phyloP scores from a whole-genome alignment of 1,140 invertebrate species.

The Meloidogyne chitwoodi region DNA sequence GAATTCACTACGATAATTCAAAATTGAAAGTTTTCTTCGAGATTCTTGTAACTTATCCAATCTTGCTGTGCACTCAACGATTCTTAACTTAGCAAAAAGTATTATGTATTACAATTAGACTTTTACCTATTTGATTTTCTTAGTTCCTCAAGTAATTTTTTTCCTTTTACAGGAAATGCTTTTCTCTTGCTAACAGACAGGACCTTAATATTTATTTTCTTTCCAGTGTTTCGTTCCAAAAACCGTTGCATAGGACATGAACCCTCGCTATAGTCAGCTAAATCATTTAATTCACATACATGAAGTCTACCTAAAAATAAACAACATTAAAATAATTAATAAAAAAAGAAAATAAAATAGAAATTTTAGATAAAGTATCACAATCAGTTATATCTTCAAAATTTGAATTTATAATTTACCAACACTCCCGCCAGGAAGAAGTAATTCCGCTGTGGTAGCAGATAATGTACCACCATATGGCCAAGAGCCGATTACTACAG shows the following conservation, averaged over 20 bases:
- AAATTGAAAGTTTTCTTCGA: constrained; percentile 31
- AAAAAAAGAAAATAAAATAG: not conserved
- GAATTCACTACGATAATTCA: constrained; percentile 24
- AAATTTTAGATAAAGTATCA: not conserved
- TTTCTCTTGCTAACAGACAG: constrained; percentile 35
- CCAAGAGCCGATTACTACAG: constrained; percentile 44
- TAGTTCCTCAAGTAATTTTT: constrained; percentile 19
- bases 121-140: constrained; percentile 20
- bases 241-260: constrained; percentile 39
- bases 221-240: constrained; percentile 35
- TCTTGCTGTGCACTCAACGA: constrained; percentile 39
- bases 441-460: constrained; percentile 32
- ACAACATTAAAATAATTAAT: not conserved
- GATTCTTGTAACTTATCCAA: constrained; percentile 31
- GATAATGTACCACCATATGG: constrained; percentile 26
- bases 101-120: no score
- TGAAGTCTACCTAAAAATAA: constrained; percentile 45
- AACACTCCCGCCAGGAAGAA: constrained; percentile 44
- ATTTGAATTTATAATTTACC: constrained; percentile 8
- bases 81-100: constrained; percentile 15
- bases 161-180: constrained; percentile 25
- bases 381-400: not conserved
- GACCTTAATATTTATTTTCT: constrained; percentile 47
- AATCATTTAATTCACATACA: constrained; percentile 37
- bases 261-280: constrained; percentile 17